A percentile compares a stretch with the other conserved stretches of the same genome.
These are phyloP conservation scores for Drosophila lacicola DNA, from an alignment of 2,888 invertebrate genomes.

Conservation along the genomic window DNA sequence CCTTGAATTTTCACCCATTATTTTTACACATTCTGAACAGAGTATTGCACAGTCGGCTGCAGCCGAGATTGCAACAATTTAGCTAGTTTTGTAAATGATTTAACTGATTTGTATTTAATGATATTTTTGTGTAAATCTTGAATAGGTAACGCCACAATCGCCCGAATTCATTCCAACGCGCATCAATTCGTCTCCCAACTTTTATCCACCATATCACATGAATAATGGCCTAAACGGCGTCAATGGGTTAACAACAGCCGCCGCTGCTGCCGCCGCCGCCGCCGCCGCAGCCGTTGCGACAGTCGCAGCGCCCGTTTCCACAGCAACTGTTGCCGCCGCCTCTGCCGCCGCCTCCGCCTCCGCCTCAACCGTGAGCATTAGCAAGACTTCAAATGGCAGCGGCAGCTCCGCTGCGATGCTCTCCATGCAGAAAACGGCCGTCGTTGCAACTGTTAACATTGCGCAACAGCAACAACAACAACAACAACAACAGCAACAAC, in stretches of 20 bases:
- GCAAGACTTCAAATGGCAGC: conserved; percentile 73
- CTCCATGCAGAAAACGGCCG: conserved; percentile 80
- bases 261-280: conserved; percentile 62
- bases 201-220: conserved; percentile 84
- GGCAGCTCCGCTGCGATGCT: conserved; percentile 69
- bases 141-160: conserved; percentile 86
- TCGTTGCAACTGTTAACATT: conserved; percentile 77
- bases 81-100: neutral
- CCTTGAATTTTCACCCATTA: neutral
- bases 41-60: conserved; percentile 4
- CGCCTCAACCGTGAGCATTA: conserved; percentile 50
- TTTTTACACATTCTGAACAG: neutral
- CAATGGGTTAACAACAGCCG: conserved; percentile 77
- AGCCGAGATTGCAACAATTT: neutral
- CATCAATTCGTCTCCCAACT: conserved; percentile 84
- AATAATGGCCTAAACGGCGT: conserved; percentile 81
- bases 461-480: conserved; percentile 79
- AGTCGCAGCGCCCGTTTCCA: conserved; percentile 34
- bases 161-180: conserved; percentile 86
- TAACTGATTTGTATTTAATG: neutral
- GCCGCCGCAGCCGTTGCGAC: conserved; percentile 50
- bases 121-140: neutral
- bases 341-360: conserved; percentile 24
- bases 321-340: conserved; percentile 23
- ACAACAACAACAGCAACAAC: conserved; percentile 72